Conservation (phyloP, 2,888 invertebrate genomes). For the Prostheceraeus crozeri region DNA sequence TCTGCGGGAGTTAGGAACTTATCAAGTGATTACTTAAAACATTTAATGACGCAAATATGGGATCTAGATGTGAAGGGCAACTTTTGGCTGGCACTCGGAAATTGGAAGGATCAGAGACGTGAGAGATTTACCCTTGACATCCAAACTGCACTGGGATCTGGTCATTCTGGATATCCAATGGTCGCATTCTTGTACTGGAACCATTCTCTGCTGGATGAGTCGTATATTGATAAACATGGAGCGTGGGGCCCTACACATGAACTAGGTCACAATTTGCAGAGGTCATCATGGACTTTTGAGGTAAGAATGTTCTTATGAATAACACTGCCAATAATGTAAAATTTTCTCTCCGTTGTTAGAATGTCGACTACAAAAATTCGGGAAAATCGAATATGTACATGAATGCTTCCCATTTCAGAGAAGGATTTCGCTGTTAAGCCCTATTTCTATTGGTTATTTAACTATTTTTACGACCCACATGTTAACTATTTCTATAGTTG, state of each 20-base stretch:
- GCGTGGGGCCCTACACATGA: conserved; percentile 45
- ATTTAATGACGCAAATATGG: conserved; percentile 31
- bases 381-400: no score
- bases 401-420: no score
- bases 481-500: no score
- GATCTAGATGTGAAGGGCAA: conserved; percentile 32
- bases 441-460: no score
- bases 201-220: conserved; percentile 30
- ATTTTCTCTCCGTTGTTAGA: no score
- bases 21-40: conserved; percentile 6
- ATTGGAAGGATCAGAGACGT: conserved; percentile 8
- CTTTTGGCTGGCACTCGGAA: neutral
- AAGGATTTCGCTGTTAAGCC: no score
- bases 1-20: conserved; percentile 13
- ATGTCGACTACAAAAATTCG: no score
- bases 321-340: no score
- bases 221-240: conserved; percentile 34
- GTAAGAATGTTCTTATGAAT: no score
- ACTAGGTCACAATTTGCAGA: conserved; percentile 45
- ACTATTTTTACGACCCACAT: no score
- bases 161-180: conserved; percentile 45
- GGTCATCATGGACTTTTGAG: conserved; percentile 43
- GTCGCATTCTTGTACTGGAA: conserved; percentile 38
- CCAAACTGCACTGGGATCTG: conserved; percentile 37
- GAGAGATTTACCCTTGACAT: conserved; percentile 36